Base-by-base conservation (phyloP, 2,888 invertebrate species). In the Heliconius ismenius region DNA sequence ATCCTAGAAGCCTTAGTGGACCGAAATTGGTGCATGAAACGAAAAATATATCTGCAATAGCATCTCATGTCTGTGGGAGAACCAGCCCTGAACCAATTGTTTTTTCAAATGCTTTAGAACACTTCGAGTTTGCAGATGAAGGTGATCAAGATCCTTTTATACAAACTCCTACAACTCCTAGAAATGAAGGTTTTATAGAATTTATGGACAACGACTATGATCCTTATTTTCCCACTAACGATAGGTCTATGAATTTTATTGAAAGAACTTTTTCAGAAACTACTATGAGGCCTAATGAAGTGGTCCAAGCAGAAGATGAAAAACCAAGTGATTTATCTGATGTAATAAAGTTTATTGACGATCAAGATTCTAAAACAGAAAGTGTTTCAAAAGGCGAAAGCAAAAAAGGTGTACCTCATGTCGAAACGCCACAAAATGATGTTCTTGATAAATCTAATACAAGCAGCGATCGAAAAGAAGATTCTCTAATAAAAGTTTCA, bases 121-220 rank as follows among this genome's bases (percentile, higher is more conserved):
- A 97, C 85, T 96, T 98, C 81, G 97, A 97, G 85, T 98, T 97
- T 85, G 98, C 97, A 94, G 98, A 98, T 86, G 97, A 97, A 0
- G 97, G 97, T 0, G 97, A 97, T 0, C 97, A 97, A 85, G 97
- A 97, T n/a, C 95, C 96, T 28, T 95, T 96, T 24, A 93, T 96
- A 6, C 97, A 96, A 83, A 95, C 85, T 2, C 90, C 91, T 3
- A 81, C 81, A 2, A 88, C 88, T 3, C 91, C 89, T 2, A 87
- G 84, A 62, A 93, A 92, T 80, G 89, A 89, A 74, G 92, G 91
- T 13, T 94, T 92, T 81, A 92, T 94, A 92, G 92, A 92, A 78
- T 85, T 93, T 9, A 92, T 93, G 4, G 92, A 93, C 85, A 88
- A 95, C 85, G 90, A 95, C 82, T 86, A 89, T 85, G 86, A 94